Base-by-base conservation (phyloP, 2,797 vertebrate species). In the Rhinichthys osculus region DNA sequence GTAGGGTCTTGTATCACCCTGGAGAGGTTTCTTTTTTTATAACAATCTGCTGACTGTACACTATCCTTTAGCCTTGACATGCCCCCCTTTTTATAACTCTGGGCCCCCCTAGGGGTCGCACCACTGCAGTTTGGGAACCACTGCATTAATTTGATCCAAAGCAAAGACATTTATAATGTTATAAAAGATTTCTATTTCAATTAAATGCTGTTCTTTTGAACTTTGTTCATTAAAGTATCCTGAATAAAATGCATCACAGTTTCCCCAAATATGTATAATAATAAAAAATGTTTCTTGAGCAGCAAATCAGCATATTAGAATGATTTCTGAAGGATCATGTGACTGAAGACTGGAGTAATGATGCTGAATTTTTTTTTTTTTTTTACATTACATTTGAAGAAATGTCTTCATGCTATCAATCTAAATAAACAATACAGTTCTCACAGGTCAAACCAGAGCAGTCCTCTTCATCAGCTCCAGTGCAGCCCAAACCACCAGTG, bases 391-490 rank as follows among this genome's bases (percentile, higher is more conserved):
- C 5, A 17, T 73, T 44, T 5, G 4, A 47, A 27, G 44, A 74
- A 35, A 13, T 54, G 5, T 38, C 10, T 76, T 14, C 19, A 54
- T 23, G 11, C 50, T 76, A 21, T 23, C 27, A 81, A 14, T 33
- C 30, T 81, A 40, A 50, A 76, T 77, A 81, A 33, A 5, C 5
- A 8, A 30, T 47, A 16, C 52, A 38, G 9, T 27, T 38, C 33
- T 85, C 67, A 67, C 78, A 92, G 90, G 64, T 30, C 13, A 88
- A 80, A 84, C 78, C 64, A 38, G 82, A 78, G 47, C 66, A 90
- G 80, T 80, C 88, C n/a, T 82, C 92, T 42, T 89, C 90, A 76
- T 44, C 89, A 6, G 40, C 90, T 59, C 87, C 90, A 81, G 90
- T 89, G 42, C 82, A 82, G 44, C 82, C 52, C 0, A 90, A 87